Base-by-base conservation (phyloP, 2,113 vertebrate genomes). In the Vimba vimba region DNA sequence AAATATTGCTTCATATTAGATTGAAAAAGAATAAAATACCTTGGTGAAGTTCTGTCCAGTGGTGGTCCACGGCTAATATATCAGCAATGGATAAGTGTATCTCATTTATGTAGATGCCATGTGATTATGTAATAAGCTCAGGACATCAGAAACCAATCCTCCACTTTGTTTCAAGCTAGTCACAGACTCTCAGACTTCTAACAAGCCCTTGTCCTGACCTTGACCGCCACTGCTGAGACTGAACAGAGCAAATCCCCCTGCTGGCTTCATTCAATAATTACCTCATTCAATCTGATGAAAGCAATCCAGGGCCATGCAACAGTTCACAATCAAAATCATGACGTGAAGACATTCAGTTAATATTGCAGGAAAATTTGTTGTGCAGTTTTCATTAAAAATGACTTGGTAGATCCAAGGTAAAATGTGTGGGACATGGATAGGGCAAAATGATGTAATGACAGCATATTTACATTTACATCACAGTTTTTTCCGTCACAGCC, bases 181-280 rank as follows among this genome's bases (percentile, higher is more conserved):
- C 64, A 68, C 25, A 68, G 21, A n/a, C 55, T 47, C 25, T 8
- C 76, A 39, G n/a, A 17, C 13, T 60, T 69, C 45, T 71, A 21
- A 25, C 39, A 25, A 62, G 80, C 9, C 55, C 75, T 81, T 84
- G 77, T 71, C 66, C 76, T 84, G 79, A 84, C 85, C 87, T 84
- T 84, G 76, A 76, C 60, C 17, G 39, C 27, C 36, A 4, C 36
- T 50, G n/a, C 57, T 45, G 39, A 80, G 43, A 27, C 66, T 82
- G 60, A 52, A 43, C 17, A 27, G 59, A 69, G 47, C 77, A 81
- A 23, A 60, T 79, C 82, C 82, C 87, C 52, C 85, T 89, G 45
- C 81, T 82, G 87, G 69, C 21, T 55, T 36, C 52, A 33, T 52
- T 69, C 27, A 11, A 23, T 68, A 66, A 79, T 60, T 47, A 60